Evolutionary conservation across 92 coral and sea anemone species (phyloP).

Genomic region (Parazoanthus swiftii): DNA sequence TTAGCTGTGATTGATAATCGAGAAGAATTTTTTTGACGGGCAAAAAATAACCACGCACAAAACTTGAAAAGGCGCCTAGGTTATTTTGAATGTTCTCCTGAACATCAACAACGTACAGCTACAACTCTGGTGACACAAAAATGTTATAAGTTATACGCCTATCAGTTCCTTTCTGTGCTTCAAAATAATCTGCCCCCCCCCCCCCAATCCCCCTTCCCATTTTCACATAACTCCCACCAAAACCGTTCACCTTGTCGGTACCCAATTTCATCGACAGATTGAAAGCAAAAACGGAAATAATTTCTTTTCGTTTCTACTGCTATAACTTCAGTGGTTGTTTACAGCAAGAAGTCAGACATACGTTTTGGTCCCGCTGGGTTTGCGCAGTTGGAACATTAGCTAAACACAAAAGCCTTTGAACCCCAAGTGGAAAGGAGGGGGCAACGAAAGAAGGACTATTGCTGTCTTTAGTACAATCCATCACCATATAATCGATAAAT

Average conservation of each 20-base stretch:
- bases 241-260: neutral
- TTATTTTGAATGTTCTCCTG: neutral
- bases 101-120: too few species aligned
- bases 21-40: neutral
- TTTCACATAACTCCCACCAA: neutral
- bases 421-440: neutral
- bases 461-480: neutral
- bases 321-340: too few species aligned
- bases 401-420: neutral
- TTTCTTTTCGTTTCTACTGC: too few species aligned
- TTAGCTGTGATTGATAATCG: neutral
- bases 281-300: too few species aligned
- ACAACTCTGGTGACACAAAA: too few species aligned
- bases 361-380: too few species aligned
- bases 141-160: too few species aligned
- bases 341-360: too few species aligned
- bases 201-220: too few species aligned
- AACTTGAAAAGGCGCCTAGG: neutral
- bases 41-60: neutral
- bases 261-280: neutral
- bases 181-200: neutral
- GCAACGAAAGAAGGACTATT: neutral
- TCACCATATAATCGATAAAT: neutral
- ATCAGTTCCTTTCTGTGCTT: neutral
- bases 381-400: neutral